Evolutionary conservation across 2,797 vertebrate species (phyloP), one percentile per base, ranked within the genome.

Genomic region (Phalloptychus januarius): DNA sequence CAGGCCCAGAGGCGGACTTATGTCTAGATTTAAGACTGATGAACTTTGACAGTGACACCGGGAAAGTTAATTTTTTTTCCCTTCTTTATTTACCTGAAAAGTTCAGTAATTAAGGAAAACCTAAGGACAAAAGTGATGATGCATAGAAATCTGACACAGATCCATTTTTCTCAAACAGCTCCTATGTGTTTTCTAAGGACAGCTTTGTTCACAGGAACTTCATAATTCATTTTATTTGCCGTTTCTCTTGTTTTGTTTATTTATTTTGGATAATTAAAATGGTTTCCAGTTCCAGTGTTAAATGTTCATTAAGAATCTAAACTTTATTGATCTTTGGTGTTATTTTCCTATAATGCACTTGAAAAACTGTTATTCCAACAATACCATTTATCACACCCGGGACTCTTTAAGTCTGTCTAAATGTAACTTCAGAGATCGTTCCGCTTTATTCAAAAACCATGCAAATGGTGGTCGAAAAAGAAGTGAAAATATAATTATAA

Each of bases 1-100:
- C 13, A 15, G n/a, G 67, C 69, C 69, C 74, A 2, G 42, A 75
- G 82, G 72, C 46, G 4, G 36, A 52, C 23, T 63, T 78, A 72
- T 28, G n/a, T 45, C 33, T 76, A 69, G 44, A 2, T 40, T 82
- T 75, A 11, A 28, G 33, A 11, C 18, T 46, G 20, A 15, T 38
- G 54, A 75, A 83, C 56, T 48, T 11, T n/a, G 15, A 40, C 10
- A 13, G 63, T 15, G 0, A 42, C 23, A 6, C 65, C 28, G 23
- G 10, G 7, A 44, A 42, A 1, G 33, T 63, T 36, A 20, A 3
- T 38, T 40, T 40, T 40, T 23, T 23, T 12, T 1, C 25, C 11
- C 23, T 67, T 25, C 38, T 38, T 65, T 65, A 3, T 38, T 38
- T 25, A 25, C 20, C 58, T 61, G 13, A 33, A 67, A 12, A 8